Conservation (phyloP, 2,888 invertebrate species). For the Leptinotarsa tumamoca region DNA sequence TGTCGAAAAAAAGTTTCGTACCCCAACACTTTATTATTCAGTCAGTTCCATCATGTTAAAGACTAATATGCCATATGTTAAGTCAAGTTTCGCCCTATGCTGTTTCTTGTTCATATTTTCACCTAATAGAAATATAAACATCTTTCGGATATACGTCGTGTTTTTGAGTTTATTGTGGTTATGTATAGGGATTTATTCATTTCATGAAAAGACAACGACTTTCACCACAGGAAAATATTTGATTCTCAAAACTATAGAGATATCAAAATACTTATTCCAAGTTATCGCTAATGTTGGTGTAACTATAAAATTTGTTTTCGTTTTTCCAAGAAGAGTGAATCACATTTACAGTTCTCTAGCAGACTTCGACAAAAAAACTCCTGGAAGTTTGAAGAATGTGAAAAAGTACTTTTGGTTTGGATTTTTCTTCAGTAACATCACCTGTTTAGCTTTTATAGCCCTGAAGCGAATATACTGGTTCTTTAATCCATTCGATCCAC, state of each 20-base stretch:
- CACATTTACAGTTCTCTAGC: neutral
- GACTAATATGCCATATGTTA: neutral
- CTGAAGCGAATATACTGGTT: conserved; percentile 4
- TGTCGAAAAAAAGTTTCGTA: neutral
- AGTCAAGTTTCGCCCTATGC: neutral
- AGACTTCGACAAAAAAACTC: neutral
- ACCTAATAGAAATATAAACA: neutral
- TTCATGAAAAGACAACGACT: neutral
- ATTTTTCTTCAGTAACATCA: neutral
- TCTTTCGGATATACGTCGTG: neutral
- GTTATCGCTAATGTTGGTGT: neutral
- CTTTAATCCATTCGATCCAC: too few species aligned
- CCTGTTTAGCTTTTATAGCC: neutral
- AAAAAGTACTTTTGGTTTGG: neutral
- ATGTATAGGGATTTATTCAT: neutral
- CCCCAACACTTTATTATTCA: neutral
- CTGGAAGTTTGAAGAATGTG: neutral
- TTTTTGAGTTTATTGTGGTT: neutral
- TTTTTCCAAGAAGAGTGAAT: neutral
- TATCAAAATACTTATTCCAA: neutral
- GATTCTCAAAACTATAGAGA: neutral
- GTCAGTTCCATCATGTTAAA: neutral
- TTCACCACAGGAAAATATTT: neutral
- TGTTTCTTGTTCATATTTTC: neutral
- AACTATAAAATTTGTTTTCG: neutral